Evolutionary conservation across 2,797 vertebrate genomes (phyloP).

Genomic region (Poecilia velifera): DNA sequence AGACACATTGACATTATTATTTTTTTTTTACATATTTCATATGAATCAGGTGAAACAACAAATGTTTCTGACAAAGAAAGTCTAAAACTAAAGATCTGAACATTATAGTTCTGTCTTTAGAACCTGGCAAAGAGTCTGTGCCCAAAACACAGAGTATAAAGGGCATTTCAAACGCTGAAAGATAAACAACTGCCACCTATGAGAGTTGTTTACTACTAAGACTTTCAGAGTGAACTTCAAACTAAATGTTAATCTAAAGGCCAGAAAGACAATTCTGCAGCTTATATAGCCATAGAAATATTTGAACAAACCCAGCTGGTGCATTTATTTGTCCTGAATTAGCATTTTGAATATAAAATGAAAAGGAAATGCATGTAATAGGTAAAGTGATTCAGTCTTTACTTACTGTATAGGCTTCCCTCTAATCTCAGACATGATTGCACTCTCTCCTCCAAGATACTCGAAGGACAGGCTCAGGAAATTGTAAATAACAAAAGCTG

Average conservation of each 20-base stretch:
- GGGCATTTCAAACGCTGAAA: slow-evolving; percentile 23
- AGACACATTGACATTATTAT: background rate
- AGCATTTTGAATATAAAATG: background rate
- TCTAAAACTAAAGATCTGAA: slow-evolving; percentile 20
- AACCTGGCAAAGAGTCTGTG: slow-evolving; percentile 32
- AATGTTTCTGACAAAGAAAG: background rate
- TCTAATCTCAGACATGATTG: slow-evolving; percentile 96
- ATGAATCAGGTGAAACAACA: slow-evolving; percentile 3
- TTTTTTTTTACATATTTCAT: too few relatives aligned
- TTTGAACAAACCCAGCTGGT: background rate
- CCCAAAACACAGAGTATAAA: slow-evolving; percentile 15
- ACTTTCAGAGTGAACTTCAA: slow-evolving; percentile 8
- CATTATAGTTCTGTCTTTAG: slow-evolving; percentile 30
- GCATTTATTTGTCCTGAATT: slow-evolving; percentile 1
- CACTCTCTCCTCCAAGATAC: slow-evolving; percentile 96
- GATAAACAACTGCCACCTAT: slow-evolving; percentile 41
- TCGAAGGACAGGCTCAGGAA: slow-evolving; percentile 98
- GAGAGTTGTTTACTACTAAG: slow-evolving; percentile 30
- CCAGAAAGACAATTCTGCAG: slow-evolving; percentile 1
- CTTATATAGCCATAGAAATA: slow-evolving; percentile 13
- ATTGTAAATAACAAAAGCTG: slow-evolving; percentile 98
- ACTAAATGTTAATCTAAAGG: slow-evolving; percentile 17
- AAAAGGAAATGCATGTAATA: background rate
- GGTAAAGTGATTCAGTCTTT: background rate
- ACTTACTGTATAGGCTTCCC: slow-evolving; percentile 93